These are phyloP conservation scores for Anniella stebbinsi DNA, from an alignment of 2,797 vertebrate species.

Conservation along the genomic window DNA sequence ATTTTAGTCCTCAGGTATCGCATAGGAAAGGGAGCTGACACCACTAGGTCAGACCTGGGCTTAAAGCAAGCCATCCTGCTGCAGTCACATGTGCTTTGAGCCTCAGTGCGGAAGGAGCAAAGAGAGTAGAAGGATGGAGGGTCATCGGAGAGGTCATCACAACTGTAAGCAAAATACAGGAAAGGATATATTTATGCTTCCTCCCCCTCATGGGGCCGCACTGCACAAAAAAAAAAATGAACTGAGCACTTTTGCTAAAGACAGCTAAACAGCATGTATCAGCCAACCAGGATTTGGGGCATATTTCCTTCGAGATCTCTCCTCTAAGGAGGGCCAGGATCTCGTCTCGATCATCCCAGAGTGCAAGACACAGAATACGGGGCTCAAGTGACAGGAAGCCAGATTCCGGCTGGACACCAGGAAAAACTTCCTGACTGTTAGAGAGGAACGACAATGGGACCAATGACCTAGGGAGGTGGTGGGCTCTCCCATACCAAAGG, in stretches of 20 bases:
- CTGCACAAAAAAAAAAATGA: constrained; percentile 54
- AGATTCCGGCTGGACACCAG: no score
- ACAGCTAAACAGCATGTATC: constrained; percentile 41
- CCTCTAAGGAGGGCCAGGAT: constrained; percentile 11
- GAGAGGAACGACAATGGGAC: no score
- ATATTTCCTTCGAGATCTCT: constrained; percentile 52
- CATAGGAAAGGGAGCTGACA: no score
- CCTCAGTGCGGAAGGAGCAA: background rate
- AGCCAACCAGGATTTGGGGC: constrained; percentile 36
- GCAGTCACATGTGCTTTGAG: constrained; percentile 29
- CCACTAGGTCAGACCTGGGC: background rate
- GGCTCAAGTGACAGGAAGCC: no score
- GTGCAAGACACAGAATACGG: no score
- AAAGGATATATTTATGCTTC: constrained; percentile 19
- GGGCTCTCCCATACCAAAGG: no score
- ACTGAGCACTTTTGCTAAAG: constrained; percentile 60
- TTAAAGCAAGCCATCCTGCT: constrained; percentile 37
- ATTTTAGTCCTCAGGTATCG: no score
- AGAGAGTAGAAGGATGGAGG: accelerated
- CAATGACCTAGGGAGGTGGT: no score
- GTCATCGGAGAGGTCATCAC: background rate
- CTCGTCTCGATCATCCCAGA: no score
- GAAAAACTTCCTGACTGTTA: no score
- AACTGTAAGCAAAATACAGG: constrained; percentile 1
- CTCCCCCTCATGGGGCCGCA: background rate